These are phyloP conservation scores for Eupithecia abbreviata DNA, from an alignment of 2,888 invertebrate species.

Conservation along the genomic window DNA sequence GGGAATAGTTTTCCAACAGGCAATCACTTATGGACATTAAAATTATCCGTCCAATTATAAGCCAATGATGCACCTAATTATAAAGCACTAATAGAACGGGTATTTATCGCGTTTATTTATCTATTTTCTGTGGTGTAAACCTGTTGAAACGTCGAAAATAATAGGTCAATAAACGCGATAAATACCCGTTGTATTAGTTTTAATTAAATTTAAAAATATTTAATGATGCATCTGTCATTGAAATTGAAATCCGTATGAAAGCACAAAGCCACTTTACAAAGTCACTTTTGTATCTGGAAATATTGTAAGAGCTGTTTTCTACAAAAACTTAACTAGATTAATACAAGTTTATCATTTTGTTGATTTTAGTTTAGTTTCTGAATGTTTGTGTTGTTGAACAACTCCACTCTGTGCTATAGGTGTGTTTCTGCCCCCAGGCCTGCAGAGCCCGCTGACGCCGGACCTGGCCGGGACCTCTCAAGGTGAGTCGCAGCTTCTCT, in stretches of 20 bases:
- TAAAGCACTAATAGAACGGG: no score
- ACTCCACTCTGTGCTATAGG: slow-evolving; percentile 44
- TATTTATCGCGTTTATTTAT: no score
- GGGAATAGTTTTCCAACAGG: neutral
- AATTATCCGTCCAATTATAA: neutral
- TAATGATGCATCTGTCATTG: no score
- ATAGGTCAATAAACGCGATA: no score
- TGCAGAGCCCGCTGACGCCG: slow-evolving; percentile 84
- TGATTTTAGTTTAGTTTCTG: neutral
- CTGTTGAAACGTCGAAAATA: no score
- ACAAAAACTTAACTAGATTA: neutral
- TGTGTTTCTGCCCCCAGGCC: slow-evolving; percentile 79
- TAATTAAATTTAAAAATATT: no score
- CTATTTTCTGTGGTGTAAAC: no score
- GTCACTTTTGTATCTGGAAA: neutral
- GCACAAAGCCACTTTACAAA: neutral
- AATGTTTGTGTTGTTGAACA: slow-evolving; percentile 37
- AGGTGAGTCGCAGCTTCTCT: slow-evolving; percentile 88
- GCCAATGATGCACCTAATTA: neutral
- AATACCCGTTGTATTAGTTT: no score
- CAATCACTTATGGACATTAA: neutral
- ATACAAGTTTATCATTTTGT: neutral
- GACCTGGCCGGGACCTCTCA: slow-evolving; percentile 93
- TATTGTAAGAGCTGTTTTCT: neutral
- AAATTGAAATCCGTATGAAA: neutral